Percentiles rank a stretch among this genome's conserved stretches.
These are phyloP conservation scores for Chymomyza caudatula DNA, from an alignment of 2,888 invertebrate species.

Conservation along the genomic window DNA sequence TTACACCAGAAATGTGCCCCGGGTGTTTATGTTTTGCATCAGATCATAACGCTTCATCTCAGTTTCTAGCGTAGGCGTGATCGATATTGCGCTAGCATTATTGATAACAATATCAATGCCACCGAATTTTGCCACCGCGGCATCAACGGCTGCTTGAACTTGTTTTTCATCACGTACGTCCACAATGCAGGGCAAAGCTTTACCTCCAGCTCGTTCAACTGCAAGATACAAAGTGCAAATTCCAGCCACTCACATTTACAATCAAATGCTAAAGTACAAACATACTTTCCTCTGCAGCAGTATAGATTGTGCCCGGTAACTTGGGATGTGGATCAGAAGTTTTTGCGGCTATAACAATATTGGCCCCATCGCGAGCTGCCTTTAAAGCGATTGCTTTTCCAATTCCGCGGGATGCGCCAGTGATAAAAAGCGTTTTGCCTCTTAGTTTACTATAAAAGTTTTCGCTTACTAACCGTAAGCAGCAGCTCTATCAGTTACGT, in stretches of 20 bases:
- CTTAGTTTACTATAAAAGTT: conserved; percentile 80
- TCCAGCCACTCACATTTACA: neutral
- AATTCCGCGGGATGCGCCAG: conserved; percentile 97
- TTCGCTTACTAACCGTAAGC: neutral
- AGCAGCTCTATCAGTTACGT: neutral
- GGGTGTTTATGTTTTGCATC: conserved; percentile 95
- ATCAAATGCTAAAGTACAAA: conserved; percentile 8
- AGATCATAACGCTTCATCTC: conserved; percentile 98
- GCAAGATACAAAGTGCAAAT: conserved; percentile 40
- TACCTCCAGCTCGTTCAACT: conserved; percentile 90
- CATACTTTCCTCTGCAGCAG: conserved; percentile 89
- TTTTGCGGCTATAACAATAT: conserved; percentile 91
- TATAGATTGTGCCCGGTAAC: conserved; percentile 86
- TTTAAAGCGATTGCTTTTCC: conserved; percentile 95
- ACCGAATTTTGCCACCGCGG: conserved; percentile 88
- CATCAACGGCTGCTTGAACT: conserved; percentile 82
- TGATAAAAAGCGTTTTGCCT: conserved; percentile 95
- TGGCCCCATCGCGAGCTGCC: conserved; percentile 91
- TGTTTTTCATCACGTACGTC: conserved; percentile 89
- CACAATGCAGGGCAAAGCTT: conserved; percentile 87
- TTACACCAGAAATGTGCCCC: conserved; percentile 97
- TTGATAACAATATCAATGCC: conserved; percentile 96
- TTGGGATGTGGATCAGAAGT: conserved; percentile 87
- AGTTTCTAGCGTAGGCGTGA: conserved; percentile 89
- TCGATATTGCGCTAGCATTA: conserved; percentile 95